Conservation (phyloP, 2,888 invertebrate species). For the Acanthosepion pharaonis region DNA sequence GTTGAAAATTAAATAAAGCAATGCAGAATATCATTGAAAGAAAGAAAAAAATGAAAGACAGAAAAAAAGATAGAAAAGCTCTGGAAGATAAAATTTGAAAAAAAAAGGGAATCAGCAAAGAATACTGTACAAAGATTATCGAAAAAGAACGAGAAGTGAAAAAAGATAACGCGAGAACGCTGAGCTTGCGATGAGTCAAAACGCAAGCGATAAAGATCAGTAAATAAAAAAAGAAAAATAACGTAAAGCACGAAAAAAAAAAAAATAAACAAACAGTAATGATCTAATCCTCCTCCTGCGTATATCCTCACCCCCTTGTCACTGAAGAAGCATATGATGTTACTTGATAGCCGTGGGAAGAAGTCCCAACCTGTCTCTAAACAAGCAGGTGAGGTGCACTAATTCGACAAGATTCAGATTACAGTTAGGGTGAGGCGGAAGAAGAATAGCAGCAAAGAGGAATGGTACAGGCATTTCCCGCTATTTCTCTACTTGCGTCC, state of each 20-base stretch:
- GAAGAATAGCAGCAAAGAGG: background rate
- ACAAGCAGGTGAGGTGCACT: background rate
- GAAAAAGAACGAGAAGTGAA: background rate
- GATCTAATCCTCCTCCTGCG: background rate
- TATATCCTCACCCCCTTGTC: background rate
- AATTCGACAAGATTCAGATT: background rate
- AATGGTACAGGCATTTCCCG: background rate
- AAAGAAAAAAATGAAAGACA: no score
- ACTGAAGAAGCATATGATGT: background rate
- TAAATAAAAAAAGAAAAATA: background rate
- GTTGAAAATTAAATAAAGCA: no score
- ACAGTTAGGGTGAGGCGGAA: background rate
- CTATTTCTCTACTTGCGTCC: no score
- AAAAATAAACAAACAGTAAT: background rate
- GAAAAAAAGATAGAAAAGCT: no score
- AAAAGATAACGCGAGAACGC: background rate
- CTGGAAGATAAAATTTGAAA: no score
- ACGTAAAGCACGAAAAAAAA: background rate
- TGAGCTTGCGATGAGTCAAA: background rate
- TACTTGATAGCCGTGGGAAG: slow-evolving; percentile 33
- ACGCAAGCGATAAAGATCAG: background rate
- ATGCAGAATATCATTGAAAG: no score
- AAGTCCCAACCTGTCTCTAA: background rate
- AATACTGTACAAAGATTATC: background rate
- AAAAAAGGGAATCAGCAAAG: no score